Base-by-base conservation (phyloP, 2,888 invertebrate genomes). In the Smittia sp. region DNA sequence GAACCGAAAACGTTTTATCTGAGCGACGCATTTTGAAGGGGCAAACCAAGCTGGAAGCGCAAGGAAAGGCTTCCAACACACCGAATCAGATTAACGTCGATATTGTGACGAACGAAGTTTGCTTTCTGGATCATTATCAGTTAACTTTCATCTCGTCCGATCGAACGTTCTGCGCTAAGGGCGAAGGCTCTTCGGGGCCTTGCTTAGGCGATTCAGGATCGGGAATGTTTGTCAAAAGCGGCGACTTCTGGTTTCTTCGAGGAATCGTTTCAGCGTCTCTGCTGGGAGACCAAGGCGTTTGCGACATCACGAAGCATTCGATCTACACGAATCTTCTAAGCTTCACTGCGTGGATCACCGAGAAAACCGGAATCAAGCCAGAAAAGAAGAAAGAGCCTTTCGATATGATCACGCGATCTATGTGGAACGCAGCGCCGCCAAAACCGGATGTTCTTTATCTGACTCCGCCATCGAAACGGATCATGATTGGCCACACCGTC, bases 151-250 rank as follows among this genome's bases (percentile, higher is more conserved):
- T 63, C 7, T 63, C 63, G n/a, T 63, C 63, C 3, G 15, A 24
- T 1, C 63, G 63, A 63, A 63, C 63, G 6, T 63, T 63, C 27
- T 63, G 63, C 22, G 63, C n/a, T 1, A 27, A 24, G n/a, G 63
- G n/a, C 9, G 25, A 24, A 24, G 25, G 7, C 11, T 3, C 13
- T 27, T 15, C 11, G 1, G 63, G 63, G 1, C 63, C 63, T 27
- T 63, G 63, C 15, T n/a, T 27, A 13, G 27, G 27, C 15, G 25
- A 63, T 27, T 63, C 27, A 13, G 63, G 63, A 9, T 15, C 20
- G 1, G 63, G 63, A 25, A 20, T 63, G 4, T 63, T 27, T n/a
- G 24, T 63, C 4, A 13, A 9, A 25, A 24, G 7, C n/a, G 27
- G 13, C 7, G 6, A 22, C 63, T n/a, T 27, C 2, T 63, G 25